These are phyloP conservation scores for Scaptomyza caliginosa DNA, from an alignment of 2,888 invertebrate genomes.

Conservation along the genomic window DNA sequence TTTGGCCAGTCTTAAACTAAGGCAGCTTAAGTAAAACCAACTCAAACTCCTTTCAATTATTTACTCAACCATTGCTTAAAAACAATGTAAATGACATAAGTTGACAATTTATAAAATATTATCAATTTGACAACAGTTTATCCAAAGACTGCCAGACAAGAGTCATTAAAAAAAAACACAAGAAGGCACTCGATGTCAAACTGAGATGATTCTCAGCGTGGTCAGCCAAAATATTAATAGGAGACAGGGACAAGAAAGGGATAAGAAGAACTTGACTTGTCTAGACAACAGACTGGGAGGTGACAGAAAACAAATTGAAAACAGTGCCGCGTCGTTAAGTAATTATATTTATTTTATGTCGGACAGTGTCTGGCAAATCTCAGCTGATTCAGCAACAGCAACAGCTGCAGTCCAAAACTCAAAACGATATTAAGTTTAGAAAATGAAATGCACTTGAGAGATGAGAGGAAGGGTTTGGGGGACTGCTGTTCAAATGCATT, in stretches of 20 bases:
- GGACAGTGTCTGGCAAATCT: slow-evolving; percentile 22
- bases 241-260: too few relatives aligned
- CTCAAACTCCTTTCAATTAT: background rate
- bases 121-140: slow-evolving; percentile 5
- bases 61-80: slow-evolving; percentile 1
- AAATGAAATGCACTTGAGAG: slow-evolving; percentile 48
- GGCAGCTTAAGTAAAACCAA: background rate
- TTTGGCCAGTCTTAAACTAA: background rate
- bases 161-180: background rate
- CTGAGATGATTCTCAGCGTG: slow-evolving; percentile 3
- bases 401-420: slow-evolving; percentile 21
- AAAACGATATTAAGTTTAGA: slow-evolving; percentile 24
- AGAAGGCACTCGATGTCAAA: too few relatives aligned
- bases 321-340: slow-evolving; percentile 19
- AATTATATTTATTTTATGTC: slow-evolving; percentile 30
- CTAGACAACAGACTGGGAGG: slow-evolving; percentile 33
- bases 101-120: slow-evolving; percentile 16
- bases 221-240: slow-evolving; percentile 18
- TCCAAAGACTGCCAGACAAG: slow-evolving; percentile 7
- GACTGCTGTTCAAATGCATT: slow-evolving; percentile 49
- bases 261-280: slow-evolving; percentile 18
- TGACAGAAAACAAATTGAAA: slow-evolving; percentile 24
- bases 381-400: slow-evolving; percentile 22
- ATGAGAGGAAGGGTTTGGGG: slow-evolving; percentile 1
- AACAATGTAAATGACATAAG: slow-evolving; percentile 11